Conservation (phyloP, 2,797 vertebrate species). For the Danio albolineatus region DNA sequence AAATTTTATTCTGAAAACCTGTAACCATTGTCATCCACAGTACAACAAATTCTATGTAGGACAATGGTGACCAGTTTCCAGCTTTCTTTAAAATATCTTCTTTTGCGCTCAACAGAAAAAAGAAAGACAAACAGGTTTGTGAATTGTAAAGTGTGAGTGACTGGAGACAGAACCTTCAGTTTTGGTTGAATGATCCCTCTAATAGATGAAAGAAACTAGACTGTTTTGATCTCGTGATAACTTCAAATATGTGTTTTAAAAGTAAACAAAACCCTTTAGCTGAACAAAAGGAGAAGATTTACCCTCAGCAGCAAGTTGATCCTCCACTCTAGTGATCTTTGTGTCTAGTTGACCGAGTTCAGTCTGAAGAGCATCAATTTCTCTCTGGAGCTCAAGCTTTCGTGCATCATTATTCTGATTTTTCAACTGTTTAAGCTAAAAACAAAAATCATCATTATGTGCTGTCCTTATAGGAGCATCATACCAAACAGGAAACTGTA, state of each 20-base stretch:
- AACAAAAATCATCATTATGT: neutral
- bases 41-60: no score
- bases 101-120: no score
- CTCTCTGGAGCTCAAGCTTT: slow-evolving; percentile 71
- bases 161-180: no score
- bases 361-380: slow-evolving; percentile 75
- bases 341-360: slow-evolving; percentile 80
- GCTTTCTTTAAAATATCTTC: no score
- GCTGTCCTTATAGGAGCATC: neutral
- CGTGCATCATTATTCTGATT: slow-evolving; percentile 71
- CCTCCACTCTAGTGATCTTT: slow-evolving; percentile 77
- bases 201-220: neutral
- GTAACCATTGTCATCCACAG: no score
- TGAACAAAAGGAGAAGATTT: slow-evolving; percentile 6
- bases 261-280: neutral
- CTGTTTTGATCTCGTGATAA: no score
- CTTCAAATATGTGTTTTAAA: no score
- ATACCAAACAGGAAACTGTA: neutral
- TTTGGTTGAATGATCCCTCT: no score
- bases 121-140: no score
- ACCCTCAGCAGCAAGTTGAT: slow-evolving; percentile 77
- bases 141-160: no score
- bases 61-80: no score
- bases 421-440: slow-evolving; percentile 68
- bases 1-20: no score